Base-by-base conservation (phyloP, 2,113 vertebrate genomes). In the Mugil cephalus region DNA sequence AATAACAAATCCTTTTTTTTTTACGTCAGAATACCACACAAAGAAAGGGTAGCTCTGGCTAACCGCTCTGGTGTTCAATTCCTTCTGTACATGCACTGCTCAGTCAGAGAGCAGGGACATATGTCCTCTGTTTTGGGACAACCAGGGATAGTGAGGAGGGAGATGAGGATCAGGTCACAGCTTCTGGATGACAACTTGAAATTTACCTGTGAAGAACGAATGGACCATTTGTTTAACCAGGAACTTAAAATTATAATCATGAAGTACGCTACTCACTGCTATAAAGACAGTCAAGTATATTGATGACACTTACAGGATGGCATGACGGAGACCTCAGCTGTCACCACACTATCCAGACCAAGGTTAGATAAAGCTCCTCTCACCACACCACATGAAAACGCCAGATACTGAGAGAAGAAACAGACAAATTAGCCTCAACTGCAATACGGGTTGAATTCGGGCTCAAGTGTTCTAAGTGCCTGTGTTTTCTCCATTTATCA, bases 301-400 rank as follows among this genome's bases (percentile, higher is more conserved):
- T 21, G 9, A 21, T 39, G 10, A 14, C 40, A 95, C 96, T 95
- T 86, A 96, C 96, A 96, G 36, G 94, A 91, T 0, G 95, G 95
- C 94, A 96, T 93, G 65, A 90, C 56, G 3, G 94, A 88, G 62
- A 95, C 94, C 3, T 95, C 95, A 2, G 95, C 94, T 13, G 95
- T 95, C 72, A 96, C 96, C 18, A 93, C 87, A 58, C 95, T 94
- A 67, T 93, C 92, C 71, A 96, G 59, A 10, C 95, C 96, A 7
- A 96, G 87, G 61, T 93, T 95, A n/a, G 89, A 93, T 38, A 96
- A 91, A 35, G 94, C 90, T 34, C 96, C 96, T 19, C 94, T 88
- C 66, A 96, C 90, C 63, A 96, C 86, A 17, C 96, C 95, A 35
- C 96, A 96, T 7, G 95, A 95, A 86, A 95, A 96, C 13, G 95